A percentile compares a stretch with the other conserved stretches of the same genome.
Evolutionary conservation across 2,888 invertebrate species (phyloP).

Genomic region (Tupiocoris notatus): DNA sequence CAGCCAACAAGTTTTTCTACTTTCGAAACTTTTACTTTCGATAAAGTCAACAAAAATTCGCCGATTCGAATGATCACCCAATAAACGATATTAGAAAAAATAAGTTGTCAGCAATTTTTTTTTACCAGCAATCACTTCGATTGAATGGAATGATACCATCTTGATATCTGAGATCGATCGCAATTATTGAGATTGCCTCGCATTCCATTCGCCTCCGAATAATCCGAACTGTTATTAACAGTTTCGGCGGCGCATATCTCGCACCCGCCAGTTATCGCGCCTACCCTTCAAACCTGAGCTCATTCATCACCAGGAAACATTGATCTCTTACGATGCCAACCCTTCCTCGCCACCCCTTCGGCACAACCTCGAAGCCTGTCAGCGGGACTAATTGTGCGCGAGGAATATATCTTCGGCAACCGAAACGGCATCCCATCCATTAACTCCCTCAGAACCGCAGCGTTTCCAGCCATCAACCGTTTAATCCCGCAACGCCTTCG

Average conservation of each 20-base stretch:
- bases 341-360: background rate
- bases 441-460: no score
- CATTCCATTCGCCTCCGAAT: background rate
- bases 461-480: no score
- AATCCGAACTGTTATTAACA: background rate
- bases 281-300: background rate
- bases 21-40: no score
- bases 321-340: background rate
- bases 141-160: no score
- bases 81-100: no score
- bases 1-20: no score
- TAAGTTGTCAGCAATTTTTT: no score
- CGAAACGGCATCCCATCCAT: background rate
- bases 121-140: no score
- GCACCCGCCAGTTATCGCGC: background rate
- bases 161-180: no score
- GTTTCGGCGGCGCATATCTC: background rate
- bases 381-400: slow-evolving; percentile 39
- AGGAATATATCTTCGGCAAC: slow-evolving; percentile 11
- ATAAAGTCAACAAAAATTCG: no score
- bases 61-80: no score
- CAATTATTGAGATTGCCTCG: background rate
- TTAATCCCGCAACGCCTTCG: no score
- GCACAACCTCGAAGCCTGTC: slow-evolving; percentile 5
- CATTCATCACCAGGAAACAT: background rate